Percentiles rank a stretch among this genome's conserved stretches.
Conservation (phyloP, 2,888 invertebrate species). For the Amphipoea lucens region DNA sequence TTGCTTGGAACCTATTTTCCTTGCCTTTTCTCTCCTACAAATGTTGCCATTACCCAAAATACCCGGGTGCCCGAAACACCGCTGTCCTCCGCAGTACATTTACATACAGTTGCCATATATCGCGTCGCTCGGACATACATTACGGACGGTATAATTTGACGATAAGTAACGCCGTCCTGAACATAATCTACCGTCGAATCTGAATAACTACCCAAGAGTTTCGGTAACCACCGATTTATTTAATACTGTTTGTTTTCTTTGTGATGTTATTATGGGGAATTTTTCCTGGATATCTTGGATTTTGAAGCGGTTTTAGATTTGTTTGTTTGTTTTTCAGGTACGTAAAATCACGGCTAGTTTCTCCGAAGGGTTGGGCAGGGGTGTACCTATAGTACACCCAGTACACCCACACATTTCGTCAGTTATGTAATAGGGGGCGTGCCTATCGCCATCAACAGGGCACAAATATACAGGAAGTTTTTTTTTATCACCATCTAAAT, state of each 20-base stretch:
- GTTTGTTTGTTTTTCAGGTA: constrained; percentile 28
- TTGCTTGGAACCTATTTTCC: background rate
- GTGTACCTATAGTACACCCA: background rate
- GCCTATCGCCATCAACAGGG: too few relatives aligned
- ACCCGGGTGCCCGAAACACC: constrained; percentile 42
- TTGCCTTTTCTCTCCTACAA: background rate
- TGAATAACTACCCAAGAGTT: constrained; percentile 70
- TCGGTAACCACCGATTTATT: constrained; percentile 67
- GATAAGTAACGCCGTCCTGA: constrained; percentile 71
- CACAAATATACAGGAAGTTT: too few relatives aligned
- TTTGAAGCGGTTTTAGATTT: constrained; percentile 29
- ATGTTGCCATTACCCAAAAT: constrained; percentile 23
- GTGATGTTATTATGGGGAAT: constrained; percentile 51
- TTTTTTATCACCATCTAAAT: too few relatives aligned
- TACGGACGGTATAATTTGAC: constrained; percentile 70
- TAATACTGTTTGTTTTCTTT: constrained; percentile 64
- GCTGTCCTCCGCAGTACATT: constrained; percentile 71
- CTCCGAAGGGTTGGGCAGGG: background rate
- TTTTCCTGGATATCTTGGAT: constrained; percentile 32
- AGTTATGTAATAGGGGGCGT: background rate
- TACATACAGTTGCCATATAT: constrained; percentile 77
- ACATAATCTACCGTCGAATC: constrained; percentile 71
- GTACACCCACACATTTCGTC: background rate
- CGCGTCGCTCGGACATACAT: constrained; percentile 72
- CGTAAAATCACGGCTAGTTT: background rate